Evolutionary conservation across 2,113 vertebrate genomes (phyloP).

Genomic region (Herpetotheres cachinnans): DNA sequence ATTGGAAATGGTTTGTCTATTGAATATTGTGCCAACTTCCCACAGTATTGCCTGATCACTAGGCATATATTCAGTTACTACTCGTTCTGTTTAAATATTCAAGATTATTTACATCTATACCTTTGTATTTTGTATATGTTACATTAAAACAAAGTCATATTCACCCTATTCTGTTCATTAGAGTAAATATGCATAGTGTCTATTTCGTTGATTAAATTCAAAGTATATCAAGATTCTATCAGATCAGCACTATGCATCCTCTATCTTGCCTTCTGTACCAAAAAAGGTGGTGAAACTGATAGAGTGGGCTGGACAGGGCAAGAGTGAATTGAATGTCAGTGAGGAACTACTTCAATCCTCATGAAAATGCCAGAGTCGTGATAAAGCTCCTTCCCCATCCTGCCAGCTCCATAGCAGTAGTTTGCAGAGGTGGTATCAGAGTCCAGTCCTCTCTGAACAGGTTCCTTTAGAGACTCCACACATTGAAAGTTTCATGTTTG

Average conservation of each 20-base stretch:
- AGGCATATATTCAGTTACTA: neutral
- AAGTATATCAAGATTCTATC: neutral
- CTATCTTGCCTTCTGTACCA: neutral
- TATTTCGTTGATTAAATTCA: neutral
- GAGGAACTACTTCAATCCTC: neutral
- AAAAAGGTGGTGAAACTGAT: neutral
- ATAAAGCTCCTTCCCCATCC: neutral
- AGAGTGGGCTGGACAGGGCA: neutral
- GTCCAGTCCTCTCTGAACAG: neutral
- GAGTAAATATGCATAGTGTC: neutral
- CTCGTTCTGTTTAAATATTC: neutral
- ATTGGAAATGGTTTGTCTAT: neutral
- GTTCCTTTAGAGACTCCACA: neutral
- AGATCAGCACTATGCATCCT: neutral
- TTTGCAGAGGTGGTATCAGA: neutral
- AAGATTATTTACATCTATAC: neutral
- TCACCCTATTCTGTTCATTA: neutral
- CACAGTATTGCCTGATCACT: neutral
- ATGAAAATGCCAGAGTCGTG: neutral
- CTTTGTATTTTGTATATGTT: neutral
- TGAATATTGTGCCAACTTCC: neutral
- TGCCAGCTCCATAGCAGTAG: neutral
- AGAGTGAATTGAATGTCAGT: neutral
- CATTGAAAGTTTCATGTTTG: accelerated
- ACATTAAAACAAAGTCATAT: neutral